Evolutionary conservation across 2,797 vertebrate genomes (phyloP).

Genomic region (Characodon lateralis): DNA sequence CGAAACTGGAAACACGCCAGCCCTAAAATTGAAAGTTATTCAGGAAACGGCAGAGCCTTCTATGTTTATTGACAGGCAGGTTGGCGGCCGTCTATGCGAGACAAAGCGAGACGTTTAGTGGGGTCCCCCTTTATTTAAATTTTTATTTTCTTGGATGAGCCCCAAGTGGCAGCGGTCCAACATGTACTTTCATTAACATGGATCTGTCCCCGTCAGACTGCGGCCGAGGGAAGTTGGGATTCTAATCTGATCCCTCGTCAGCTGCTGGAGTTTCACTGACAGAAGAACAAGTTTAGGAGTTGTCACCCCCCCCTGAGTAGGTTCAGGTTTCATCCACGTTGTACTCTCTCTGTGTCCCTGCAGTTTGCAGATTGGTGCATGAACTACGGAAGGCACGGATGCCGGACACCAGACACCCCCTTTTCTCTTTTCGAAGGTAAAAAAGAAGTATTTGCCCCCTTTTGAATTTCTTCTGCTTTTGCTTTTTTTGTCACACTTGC

Average conservation of each 20-base stretch:
- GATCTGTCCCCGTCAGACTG: conserved; percentile 15
- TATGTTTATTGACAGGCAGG: conserved; percentile 41
- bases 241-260: conserved; percentile 33
- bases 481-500: too few species aligned
- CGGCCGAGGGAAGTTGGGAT: neutral
- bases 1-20: conserved; percentile 11
- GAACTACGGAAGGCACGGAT: conserved; percentile 93
- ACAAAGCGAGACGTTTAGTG: too few species aligned
- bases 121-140: too few species aligned
- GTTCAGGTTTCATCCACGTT: neutral
- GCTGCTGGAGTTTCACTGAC: conserved; percentile 39
- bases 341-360: conserved; percentile 16
- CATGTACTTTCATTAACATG: conserved; percentile 32
- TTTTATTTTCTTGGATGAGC: conserved; percentile 2
- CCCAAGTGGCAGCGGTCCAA: conserved; percentile 49
- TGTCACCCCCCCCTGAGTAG: neutral
- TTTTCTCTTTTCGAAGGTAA: conserved; percentile 99
- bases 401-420: conserved; percentile 92
- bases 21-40: conserved; percentile 24
- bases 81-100: conserved; percentile 26
- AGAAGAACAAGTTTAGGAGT: too few species aligned
- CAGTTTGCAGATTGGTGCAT: conserved; percentile 99
- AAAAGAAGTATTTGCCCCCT: neutral
- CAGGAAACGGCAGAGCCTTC: conserved; percentile 9
- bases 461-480: too few species aligned